phyloP scores from a whole-genome alignment of 1,140 invertebrate species.

The Reticulitermes speratus region DNA sequence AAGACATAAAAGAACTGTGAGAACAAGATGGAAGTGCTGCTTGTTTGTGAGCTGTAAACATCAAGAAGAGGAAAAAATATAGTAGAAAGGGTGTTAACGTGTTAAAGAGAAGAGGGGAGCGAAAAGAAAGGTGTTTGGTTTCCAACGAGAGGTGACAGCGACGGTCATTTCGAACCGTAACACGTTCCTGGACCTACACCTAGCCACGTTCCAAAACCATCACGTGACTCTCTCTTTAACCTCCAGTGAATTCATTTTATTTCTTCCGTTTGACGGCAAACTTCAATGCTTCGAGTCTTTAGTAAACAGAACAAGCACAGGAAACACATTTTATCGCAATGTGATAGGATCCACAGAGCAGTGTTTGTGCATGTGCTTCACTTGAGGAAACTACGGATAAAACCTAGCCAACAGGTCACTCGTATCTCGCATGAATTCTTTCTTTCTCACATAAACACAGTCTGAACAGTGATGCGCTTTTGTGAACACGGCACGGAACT shows the following conservation, averaged over 20 bases:
- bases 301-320: too few species aligned
- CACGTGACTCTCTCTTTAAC: background rate
- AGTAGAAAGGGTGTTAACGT: background rate
- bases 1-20: background rate
- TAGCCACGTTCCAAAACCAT: background rate
- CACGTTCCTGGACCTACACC: background rate
- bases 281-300: background rate
- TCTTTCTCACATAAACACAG: too few species aligned
- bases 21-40: conserved; percentile 5
- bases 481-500: too few species aligned
- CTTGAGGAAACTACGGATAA: too few species aligned
- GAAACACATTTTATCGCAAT: too few species aligned
- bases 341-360: background rate
- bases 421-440: too few species aligned
- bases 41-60: background rate
- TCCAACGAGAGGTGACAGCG: background rate
- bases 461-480: too few species aligned
- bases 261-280: background rate
- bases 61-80: conserved; percentile 15
- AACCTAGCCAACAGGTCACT: too few species aligned
- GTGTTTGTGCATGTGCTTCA: too few species aligned
- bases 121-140: background rate
- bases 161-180: background rate
- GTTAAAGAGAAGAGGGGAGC: conserved; percentile 2
- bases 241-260: conserved; percentile 4